These are phyloP conservation scores for Mirounga angustirostris DNA, from an alignment of 2,113 vertebrate species.

Conservation along the genomic window DNA sequence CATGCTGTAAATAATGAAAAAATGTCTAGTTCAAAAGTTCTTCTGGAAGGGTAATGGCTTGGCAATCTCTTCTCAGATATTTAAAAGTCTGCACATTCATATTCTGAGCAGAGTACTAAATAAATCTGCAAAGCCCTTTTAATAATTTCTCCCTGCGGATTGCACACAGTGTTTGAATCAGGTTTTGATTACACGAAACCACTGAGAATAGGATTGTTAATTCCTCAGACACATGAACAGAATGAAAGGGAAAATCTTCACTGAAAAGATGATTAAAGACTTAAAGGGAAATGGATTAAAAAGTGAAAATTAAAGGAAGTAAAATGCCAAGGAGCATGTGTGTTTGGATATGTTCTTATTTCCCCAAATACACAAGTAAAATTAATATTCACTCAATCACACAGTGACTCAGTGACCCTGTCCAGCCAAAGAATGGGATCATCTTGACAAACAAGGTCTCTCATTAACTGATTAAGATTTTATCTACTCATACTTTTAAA, in stretches of 20 bases:
- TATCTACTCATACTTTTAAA: neutral
- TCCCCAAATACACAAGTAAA: neutral
- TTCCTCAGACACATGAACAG: constrained; percentile 16
- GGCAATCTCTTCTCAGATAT: constrained; percentile 24
- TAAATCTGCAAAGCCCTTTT: constrained; percentile 57
- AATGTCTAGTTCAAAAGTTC: constrained; percentile 32
- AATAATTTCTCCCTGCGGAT: constrained; percentile 65
- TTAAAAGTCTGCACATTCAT: constrained; percentile 45
- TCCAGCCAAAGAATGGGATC: neutral
- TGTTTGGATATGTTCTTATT: neutral
- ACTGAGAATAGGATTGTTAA: constrained; percentile 64
- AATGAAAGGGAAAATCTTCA: constrained; percentile 62
- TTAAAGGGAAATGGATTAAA: constrained; percentile 55
- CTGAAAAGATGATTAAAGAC: constrained; percentile 70
- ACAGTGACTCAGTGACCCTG: neutral
- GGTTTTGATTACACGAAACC: constrained; percentile 69
- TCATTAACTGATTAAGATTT: neutral
- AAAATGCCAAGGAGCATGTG: neutral
- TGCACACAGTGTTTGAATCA: constrained; percentile 28
- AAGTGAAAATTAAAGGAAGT: constrained; percentile 37
- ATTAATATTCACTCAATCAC: neutral
- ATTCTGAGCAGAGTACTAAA: constrained; percentile 50
- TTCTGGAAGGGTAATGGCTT: constrained; percentile 6
- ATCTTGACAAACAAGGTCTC: neutral
- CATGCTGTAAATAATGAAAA: constrained; percentile 30